phyloP scores from a whole-genome alignment of 2,113 vertebrate species.

The Sitta europaea region DNA sequence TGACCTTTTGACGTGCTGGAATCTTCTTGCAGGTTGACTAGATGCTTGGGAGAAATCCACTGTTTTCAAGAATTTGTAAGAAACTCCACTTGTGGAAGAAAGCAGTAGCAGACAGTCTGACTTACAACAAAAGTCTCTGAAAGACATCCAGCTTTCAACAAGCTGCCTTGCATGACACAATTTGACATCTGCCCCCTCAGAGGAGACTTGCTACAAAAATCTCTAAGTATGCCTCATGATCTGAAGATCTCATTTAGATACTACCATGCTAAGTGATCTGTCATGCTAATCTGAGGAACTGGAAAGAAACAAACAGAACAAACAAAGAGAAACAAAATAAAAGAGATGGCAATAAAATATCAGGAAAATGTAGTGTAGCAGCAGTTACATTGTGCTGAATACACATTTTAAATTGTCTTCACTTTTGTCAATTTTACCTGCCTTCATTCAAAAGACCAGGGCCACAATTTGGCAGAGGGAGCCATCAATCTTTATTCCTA shows the following conservation, averaged over 20 bases:
- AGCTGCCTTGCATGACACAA: not conserved
- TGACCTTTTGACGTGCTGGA: not conserved
- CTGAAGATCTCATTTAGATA: not conserved
- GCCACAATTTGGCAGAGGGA: not conserved
- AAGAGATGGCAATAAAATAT: not conserved
- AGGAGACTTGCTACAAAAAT: not conserved
- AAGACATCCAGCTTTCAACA: not conserved
- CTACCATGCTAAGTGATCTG: not conserved
- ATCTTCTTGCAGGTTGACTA: not conserved
- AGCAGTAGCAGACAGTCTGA: not conserved
- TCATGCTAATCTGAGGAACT: not conserved
- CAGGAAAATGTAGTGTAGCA: not conserved
- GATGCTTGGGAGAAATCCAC: not conserved
- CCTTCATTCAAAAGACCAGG: not conserved
- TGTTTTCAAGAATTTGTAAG: not conserved
- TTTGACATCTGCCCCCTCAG: not conserved
- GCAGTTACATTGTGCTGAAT: not conserved
- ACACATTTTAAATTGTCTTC: not conserved
- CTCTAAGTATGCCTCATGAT: not conserved
- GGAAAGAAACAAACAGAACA: not conserved
- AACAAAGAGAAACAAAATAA: not conserved
- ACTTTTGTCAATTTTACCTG: not conserved
- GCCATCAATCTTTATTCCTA: not conserved
- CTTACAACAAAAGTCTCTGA: not conserved
- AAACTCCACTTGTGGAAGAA: not conserved